These are phyloP conservation scores for Diorhabda elongata DNA, from an alignment of 1,140 invertebrate genomes.

Conservation along the genomic window DNA sequence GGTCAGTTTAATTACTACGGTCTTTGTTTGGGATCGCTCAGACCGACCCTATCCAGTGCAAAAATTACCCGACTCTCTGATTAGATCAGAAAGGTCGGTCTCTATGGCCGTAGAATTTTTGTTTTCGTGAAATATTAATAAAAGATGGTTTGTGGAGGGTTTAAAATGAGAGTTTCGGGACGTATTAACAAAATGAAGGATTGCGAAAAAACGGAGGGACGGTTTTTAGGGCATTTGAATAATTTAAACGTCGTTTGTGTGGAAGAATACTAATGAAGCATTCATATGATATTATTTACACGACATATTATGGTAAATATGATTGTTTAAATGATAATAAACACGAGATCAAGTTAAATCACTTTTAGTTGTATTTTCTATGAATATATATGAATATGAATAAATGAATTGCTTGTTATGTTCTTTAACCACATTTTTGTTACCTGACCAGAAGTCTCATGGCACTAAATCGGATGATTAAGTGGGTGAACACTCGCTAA, in stretches of 20 bases:
- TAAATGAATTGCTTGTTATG: no score
- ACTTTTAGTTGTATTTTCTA: no score
- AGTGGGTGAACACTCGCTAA: no score
- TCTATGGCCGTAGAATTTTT: slow-evolving; percentile 7
- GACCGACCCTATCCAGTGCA: neutral
- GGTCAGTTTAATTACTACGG: no score
- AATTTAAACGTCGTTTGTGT: neutral
- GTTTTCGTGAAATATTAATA: slow-evolving; percentile 14
- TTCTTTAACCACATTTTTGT: no score
- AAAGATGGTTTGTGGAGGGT: slow-evolving; percentile 6
- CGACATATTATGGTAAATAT: neutral
- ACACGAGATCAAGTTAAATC: no score
- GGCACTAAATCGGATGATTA: no score
- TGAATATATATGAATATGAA: no score
- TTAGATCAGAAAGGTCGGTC: slow-evolving; percentile 6
- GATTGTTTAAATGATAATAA: no score
- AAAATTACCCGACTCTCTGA: slow-evolving; percentile 12
- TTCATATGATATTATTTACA: neutral
- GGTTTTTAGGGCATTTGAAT: slow-evolving; percentile 5
- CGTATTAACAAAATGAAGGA: slow-evolving; percentile 13
- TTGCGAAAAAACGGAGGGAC: neutral
- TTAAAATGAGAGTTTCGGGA: slow-evolving; percentile 10
- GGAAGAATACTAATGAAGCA: neutral
- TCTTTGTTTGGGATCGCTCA: no score
- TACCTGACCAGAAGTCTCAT: no score